Evolutionary conservation across 2,113 vertebrate genomes (phyloP), one percentile per base, ranked within the genome.

Genomic region (Peromyscus maniculatus): DNA sequence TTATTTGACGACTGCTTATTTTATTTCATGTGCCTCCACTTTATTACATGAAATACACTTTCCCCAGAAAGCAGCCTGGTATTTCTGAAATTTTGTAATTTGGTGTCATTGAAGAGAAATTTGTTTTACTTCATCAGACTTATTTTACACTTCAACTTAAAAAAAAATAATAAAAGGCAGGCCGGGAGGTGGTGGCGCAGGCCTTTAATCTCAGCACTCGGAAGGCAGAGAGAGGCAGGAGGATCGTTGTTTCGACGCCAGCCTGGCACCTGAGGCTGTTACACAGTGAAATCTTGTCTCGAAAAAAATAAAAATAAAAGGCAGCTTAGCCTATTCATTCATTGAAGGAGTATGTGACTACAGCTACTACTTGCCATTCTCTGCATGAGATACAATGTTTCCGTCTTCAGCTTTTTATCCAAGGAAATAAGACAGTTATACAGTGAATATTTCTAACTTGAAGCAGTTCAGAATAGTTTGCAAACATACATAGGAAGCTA

Each of bases 31-130:
- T n/a, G 21, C 9, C 7, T 79, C 43, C 17, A 21, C 62, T 95
- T 95, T 77, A 17, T 92, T 94, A 64, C 49, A 75, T 57, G 79
- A 94, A 91, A 93, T 62, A 90, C 9, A 33, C 4, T 89, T 33
- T 22, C 57, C 52, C 55, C 52, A 79, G 89, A 79, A 67, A 55
- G 52, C 64, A 69, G 36, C 77, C 24, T 21, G 8, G 9, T 91
- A 55, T 92, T 94, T 92, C 36, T 75, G 87, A 87, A 83, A 87
- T 46, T 67, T 52, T 87, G 55, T 19, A 83, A 78, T 21, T 89
- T 94, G 62, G 17, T 79, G 84, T 93, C 78, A 77, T 16, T 62
- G 59, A 75, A 89, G 46, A 86, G 13, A 55, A 78, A 64, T 21
- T 90, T 49, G 24, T 49, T 21, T 74, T 71, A 36, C 26, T 46